Evolutionary conservation across 2,888 invertebrate species (phyloP).

Genomic region (Incurvaria masculella): DNA sequence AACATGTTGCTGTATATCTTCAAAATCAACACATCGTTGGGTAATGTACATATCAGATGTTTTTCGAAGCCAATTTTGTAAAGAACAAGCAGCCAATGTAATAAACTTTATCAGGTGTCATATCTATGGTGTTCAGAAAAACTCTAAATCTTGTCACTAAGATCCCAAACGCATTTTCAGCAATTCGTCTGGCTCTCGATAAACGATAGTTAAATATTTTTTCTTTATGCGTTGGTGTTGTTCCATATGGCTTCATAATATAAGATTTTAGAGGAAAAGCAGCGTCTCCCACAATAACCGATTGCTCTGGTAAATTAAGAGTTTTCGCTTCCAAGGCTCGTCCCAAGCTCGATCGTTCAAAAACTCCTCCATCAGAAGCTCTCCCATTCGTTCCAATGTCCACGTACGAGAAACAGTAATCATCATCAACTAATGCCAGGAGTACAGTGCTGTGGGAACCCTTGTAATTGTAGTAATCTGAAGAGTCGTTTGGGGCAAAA

Average conservation of each 20-base stretch:
- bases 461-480: conserved; percentile 17
- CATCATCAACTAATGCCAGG: conserved; percentile 17
- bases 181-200: conserved; percentile 12
- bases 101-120: conserved; percentile 15
- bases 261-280: conserved; percentile 14
- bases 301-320: conserved; percentile 9
- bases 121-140: conserved; percentile 11
- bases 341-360: conserved; percentile 8
- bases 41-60: conserved; percentile 16
- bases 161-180: conserved; percentile 14
- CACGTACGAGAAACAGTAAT: conserved; percentile 16
- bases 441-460: conserved; percentile 13
- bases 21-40: conserved; percentile 15
- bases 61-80: conserved; percentile 19
- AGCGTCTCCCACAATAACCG: conserved; percentile 13
- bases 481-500: conserved; percentile 14
- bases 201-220: conserved; percentile 12
- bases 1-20: conserved; percentile 8
- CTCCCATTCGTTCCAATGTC: conserved; percentile 14
- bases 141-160: conserved; percentile 11
- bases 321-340: conserved; percentile 10
- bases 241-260: conserved; percentile 14
- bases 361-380: conserved; percentile 5
- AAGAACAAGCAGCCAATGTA: conserved; percentile 16
- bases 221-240: conserved; percentile 9